Evolutionary conservation across 2,888 invertebrate genomes (phyloP).

Genomic region (Phorcus lineatus): DNA sequence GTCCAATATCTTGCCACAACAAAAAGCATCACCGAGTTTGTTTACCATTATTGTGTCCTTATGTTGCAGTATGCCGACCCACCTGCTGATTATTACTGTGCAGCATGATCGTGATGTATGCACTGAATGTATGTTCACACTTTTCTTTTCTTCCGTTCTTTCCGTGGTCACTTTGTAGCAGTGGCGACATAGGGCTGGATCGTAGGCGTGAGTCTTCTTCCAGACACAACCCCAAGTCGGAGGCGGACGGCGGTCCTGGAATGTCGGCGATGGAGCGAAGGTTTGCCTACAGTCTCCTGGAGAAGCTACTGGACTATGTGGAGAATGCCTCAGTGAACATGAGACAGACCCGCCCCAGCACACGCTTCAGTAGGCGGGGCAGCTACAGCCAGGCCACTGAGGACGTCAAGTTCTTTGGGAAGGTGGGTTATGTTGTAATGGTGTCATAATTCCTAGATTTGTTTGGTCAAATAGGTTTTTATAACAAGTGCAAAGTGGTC

Average conservation of each 20-base stretch:
- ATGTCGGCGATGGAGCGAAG: slow-evolving; percentile 89
- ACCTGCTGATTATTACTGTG: not conserved
- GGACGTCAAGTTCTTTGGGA: slow-evolving; percentile 99
- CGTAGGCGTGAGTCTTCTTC: slow-evolving; percentile 58
- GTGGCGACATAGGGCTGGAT: slow-evolving; percentile 49
- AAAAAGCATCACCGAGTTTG: too few species aligned
- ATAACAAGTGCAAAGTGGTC: too few species aligned
- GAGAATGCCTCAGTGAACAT: slow-evolving; percentile 98
- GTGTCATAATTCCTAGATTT: too few species aligned
- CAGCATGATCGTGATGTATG: not conserved
- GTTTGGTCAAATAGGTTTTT: too few species aligned
- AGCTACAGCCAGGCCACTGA: slow-evolving; percentile 84
- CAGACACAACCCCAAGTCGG: slow-evolving; percentile 66
- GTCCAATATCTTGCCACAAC: too few species aligned
- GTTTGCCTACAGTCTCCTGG: slow-evolving; percentile 97
- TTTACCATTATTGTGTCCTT: too few species aligned
- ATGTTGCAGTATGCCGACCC: too few species aligned
- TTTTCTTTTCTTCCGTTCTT: slow-evolving; percentile 31
- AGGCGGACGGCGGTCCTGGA: slow-evolving; percentile 69
- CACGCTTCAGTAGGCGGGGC: slow-evolving; percentile 92
- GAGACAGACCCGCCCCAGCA: slow-evolving; percentile 87
- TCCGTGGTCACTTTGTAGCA: slow-evolving; percentile 25
- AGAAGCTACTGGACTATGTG: slow-evolving; percentile 96
- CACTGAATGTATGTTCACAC: slow-evolving; percentile 21
- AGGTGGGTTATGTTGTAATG: slow-evolving; percentile 79